These are phyloP conservation scores for Malurus leucopterus DNA, from an alignment of 2,797 vertebrate species.

Conservation along the genomic window DNA sequence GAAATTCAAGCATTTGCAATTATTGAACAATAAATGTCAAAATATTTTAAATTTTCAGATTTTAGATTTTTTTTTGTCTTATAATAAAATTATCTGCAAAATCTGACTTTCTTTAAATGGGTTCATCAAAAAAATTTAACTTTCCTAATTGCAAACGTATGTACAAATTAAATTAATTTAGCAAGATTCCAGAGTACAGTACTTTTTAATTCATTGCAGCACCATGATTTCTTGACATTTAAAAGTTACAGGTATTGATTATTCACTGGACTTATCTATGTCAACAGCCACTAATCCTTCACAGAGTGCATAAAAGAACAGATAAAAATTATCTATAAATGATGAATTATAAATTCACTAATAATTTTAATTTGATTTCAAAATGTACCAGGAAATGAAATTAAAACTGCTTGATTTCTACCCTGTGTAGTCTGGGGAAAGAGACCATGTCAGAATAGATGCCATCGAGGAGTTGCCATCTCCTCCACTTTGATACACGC, in stretches of 20 bases:
- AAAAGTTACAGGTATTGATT: neutral
- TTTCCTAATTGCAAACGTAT: neutral
- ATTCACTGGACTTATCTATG: neutral
- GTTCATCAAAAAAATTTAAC: neutral
- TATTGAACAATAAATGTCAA: neutral
- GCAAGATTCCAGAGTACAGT: neutral
- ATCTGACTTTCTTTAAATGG: neutral
- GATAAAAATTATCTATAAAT: neutral
- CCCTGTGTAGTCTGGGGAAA: neutral
- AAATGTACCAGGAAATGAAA: neutral
- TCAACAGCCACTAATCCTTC: neutral
- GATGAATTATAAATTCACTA: neutral
- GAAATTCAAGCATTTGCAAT: neutral
- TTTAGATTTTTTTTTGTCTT: neutral
- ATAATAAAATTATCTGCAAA: neutral
- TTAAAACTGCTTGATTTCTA: neutral
- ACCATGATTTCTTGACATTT: neutral
- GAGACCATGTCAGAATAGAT: neutral
- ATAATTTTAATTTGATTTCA: neutral
- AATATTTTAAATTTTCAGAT: neutral
- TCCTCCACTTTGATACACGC: neutral
- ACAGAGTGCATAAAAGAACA: neutral
- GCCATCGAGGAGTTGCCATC: neutral
- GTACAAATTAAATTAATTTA: neutral
- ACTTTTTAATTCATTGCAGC: neutral